These are phyloP conservation scores for Philotrypesis tridentata DNA, from an alignment of 1,140 invertebrate genomes.

Conservation along the genomic window DNA sequence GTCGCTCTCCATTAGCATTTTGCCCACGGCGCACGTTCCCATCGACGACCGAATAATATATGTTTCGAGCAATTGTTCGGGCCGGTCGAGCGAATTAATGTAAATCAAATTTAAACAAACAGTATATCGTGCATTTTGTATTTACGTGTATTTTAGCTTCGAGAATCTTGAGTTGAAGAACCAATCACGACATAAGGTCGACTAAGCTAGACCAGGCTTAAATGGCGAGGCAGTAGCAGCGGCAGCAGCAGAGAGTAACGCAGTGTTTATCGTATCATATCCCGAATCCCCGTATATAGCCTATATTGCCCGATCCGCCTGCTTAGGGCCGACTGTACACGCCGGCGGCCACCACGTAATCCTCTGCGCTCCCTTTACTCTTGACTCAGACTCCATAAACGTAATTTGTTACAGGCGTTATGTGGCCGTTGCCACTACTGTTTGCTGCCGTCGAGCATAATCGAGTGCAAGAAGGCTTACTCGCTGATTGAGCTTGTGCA, in stretches of 20 bases:
- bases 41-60: too few species aligned
- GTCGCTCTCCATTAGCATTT: too few species aligned
- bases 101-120: too few species aligned
- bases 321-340: constrained; percentile 57
- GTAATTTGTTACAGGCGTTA: constrained; percentile 55
- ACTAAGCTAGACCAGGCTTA: constrained; percentile 22
- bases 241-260: constrained; percentile 59
- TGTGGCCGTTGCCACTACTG: background rate
- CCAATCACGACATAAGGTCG: constrained; percentile 8
- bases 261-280: constrained; percentile 69
- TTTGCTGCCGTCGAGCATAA: background rate
- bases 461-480: constrained; percentile 45
- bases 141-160: too few species aligned
- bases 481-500: background rate
- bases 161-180: constrained; percentile 20
- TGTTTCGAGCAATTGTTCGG: too few species aligned
- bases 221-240: constrained; percentile 56
- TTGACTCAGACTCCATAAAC: constrained; percentile 57
- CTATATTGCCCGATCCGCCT: constrained; percentile 55
- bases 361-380: constrained; percentile 51
- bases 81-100: too few species aligned
- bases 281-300: constrained; percentile 55
- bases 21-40: too few species aligned
- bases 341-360: constrained; percentile 59
- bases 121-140: too few species aligned